phyloP scores from a whole-genome alignment of 2,888 invertebrate species.

The Amblyjoppa fuscipennis region DNA sequence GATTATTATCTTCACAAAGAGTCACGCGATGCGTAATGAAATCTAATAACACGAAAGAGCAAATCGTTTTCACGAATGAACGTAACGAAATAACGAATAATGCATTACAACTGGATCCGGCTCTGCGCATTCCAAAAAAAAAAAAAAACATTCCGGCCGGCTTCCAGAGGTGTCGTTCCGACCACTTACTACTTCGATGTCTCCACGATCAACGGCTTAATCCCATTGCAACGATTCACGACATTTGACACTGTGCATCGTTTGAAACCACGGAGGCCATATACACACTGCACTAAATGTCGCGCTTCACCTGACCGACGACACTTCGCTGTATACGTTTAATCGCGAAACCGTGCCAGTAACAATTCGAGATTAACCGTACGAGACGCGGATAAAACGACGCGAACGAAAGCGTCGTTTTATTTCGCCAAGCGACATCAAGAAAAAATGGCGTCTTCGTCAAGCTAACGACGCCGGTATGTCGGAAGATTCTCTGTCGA shows the following conservation, averaged over 20 bases:
- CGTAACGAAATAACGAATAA: not conserved
- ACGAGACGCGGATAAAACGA: not conserved
- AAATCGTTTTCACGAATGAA: not conserved
- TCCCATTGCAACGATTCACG: not conserved
- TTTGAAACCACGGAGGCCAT: not conserved
- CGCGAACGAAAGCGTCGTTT: not conserved
- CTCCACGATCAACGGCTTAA: conserved; percentile 5
- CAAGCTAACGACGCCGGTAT: not conserved
- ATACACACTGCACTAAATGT: not conserved
- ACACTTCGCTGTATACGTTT: not conserved
- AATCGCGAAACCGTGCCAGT: not conserved
- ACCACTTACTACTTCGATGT: conserved; percentile 2
- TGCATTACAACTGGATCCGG: not conserved
- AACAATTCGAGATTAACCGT: not conserved
- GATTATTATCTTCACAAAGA: not conserved
- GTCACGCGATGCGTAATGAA: not conserved
- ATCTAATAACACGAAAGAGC: not conserved
- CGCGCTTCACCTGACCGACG: not conserved
- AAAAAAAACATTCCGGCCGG: not conserved
- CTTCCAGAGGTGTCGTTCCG: not conserved
- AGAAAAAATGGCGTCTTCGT: no score
- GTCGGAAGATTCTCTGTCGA: not conserved
- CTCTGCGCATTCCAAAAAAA: not conserved
- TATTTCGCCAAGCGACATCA: no score
- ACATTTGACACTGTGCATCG: not conserved